Evolutionary conservation across 2,888 invertebrate species (phyloP), one percentile per base, ranked within the genome.

Genomic region (Ephialtes manifestator): DNA sequence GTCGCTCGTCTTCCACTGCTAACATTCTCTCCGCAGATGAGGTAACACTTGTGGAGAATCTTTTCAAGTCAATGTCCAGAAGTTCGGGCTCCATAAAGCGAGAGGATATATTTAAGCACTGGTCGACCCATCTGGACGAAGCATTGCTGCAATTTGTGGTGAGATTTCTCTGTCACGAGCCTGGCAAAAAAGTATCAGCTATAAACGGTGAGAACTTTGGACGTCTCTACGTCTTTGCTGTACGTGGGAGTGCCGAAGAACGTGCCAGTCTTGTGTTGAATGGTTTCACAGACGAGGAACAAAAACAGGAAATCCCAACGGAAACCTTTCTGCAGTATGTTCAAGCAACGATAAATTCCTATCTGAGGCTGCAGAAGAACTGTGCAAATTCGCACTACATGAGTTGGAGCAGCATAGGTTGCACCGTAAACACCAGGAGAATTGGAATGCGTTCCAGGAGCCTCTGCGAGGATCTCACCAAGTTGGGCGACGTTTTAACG

Each of bases 261-360:
- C 90, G 93, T 3, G 88, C 93, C 0, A 92, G 87, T 43, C 81
- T 94, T 8, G 87, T 94, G 10, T 91, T 93, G n/a, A 89, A 92
- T 4, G 94, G 94, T 4, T 91, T 88, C 20, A 90, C 92, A 0
- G 94, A 94, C 10, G 93, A 93, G 3, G 94, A 93, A 20, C 92
- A 90, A 24, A 93, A 92, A 48, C 84, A 87, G 20, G 92, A 92
- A 55, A 92, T 93, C 53, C 89, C 93, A 2, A 92, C 91, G 24
- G 87, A 88, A 15, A 90, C 86, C 60, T 93, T 90, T 81, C 93
- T 94, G n/a, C 94, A 97, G 96, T 97, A 97, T 92, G 96, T 97
- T 86, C 97, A 97, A 92, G 96, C 97, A 86, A 96, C 97, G 90
- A 96, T 97, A 0, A 96, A 96, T 43, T 97, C 97, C 0, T 97